Conservation (phyloP, 2,113 vertebrate species). For the Bubo bubo region DNA sequence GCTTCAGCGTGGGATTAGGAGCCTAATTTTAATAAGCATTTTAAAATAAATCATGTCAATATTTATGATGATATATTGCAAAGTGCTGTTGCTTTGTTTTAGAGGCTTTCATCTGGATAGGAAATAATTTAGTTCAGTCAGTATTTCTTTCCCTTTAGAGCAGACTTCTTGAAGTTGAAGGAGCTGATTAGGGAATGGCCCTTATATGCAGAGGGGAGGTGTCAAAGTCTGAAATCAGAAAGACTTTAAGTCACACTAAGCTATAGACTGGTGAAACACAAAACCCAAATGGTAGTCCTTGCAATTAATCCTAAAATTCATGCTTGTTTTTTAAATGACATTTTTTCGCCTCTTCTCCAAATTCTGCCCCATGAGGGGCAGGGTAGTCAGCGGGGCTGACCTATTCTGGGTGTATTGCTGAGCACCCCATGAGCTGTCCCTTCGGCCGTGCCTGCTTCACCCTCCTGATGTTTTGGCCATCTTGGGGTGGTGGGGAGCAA, state of each 20-base stretch:
- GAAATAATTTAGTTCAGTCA: background rate
- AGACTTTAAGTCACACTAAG: background rate
- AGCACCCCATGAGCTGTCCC: background rate
- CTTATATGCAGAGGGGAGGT: background rate
- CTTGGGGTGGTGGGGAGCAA: background rate
- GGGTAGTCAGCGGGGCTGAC: background rate
- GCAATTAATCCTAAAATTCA: background rate
- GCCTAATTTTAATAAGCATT: slow-evolving; percentile 44
- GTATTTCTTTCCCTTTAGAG: background rate
- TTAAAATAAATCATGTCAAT: slow-evolving; percentile 19
- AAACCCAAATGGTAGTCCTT: background rate
- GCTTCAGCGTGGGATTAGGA: slow-evolving; percentile 15
- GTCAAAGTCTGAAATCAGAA: background rate
- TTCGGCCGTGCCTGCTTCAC: accelerated
- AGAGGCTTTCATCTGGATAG: slow-evolving; percentile 8
- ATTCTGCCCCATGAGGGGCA: background rate
- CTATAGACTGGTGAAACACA: background rate
- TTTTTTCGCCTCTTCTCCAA: background rate
- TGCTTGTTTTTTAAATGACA: background rate
- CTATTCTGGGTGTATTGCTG: background rate
- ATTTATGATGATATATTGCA: slow-evolving; percentile 13
- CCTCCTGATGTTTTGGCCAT: background rate
- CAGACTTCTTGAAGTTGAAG: background rate
- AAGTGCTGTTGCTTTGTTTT: slow-evolving; percentile 19
- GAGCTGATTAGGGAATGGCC: background rate